A percentile compares a stretch with the other conserved stretches of the same genome.
Evolutionary conservation across 2,113 vertebrate species (phyloP).

Genomic region (Raja brachyura): DNA sequence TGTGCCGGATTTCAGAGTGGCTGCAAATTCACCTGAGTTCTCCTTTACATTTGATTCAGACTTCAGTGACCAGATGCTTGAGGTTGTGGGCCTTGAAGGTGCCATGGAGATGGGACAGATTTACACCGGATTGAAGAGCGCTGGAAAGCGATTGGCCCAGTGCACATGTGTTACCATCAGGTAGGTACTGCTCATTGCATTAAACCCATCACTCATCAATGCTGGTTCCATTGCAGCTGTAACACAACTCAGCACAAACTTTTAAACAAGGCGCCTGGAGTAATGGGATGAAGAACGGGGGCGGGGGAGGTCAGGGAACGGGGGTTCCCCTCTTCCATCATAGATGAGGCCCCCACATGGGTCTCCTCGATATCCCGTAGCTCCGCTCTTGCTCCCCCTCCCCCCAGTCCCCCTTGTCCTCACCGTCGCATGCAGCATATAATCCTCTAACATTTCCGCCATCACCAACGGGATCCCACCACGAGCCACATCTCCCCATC

Average conservation of each 20-base stretch:
- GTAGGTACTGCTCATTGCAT: slow-evolving; percentile 50
- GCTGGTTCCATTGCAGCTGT: background rate
- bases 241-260: background rate
- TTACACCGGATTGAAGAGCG: slow-evolving; percentile 92
- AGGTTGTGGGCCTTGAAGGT: slow-evolving; percentile 89
- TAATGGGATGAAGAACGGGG: no score
- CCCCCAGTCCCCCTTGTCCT: no score
- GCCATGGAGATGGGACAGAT: slow-evolving; percentile 97
- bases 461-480: no score
- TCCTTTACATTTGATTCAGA: slow-evolving; percentile 54
- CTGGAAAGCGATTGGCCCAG: slow-evolving; percentile 82
- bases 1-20: background rate
- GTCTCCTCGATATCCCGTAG: no score
- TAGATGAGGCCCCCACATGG: no score
- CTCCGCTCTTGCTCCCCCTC: no score
- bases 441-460: no score
- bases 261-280: no score
- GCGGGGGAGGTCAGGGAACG: no score
- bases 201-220: background rate
- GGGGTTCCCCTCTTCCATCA: no score
- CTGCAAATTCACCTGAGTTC: background rate
- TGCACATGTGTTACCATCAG: slow-evolving; percentile 81
- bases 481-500: no score
- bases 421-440: no score
- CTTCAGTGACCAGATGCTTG: slow-evolving; percentile 82